Percentiles rank a stretch among this genome's conserved stretches.
Conservation (phyloP, 2,888 invertebrate species). For the Cheilosia variabilis region DNA sequence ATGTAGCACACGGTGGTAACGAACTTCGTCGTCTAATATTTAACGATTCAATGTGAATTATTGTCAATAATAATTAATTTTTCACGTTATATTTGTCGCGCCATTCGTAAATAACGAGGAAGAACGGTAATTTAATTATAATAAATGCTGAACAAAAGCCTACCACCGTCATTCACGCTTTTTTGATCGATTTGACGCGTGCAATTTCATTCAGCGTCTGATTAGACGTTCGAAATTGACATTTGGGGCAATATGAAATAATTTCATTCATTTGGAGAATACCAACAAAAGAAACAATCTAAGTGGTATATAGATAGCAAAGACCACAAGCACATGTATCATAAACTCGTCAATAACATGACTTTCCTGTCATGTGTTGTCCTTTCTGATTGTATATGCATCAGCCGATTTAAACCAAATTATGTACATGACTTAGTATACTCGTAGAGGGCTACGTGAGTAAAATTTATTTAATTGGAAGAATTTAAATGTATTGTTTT, state of each 20-base stretch:
- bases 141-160: not conserved
- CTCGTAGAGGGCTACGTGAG: no score
- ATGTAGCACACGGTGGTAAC: conserved; percentile 37
- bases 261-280: no score
- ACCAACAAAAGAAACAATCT: no score
- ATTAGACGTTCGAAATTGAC: not conserved
- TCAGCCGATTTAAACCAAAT: no score
- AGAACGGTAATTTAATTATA: not conserved
- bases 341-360: no score
- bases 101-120: conserved; percentile 1
- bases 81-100: not conserved
- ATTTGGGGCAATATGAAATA: no score
- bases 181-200: not conserved
- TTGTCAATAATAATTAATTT: conserved; percentile 12
- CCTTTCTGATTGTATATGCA: no score
- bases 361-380: no score
- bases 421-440: no score
- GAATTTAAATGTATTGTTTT: not conserved
- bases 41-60: conserved; percentile 40
- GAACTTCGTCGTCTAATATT: conserved; percentile 29
- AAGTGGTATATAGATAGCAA: no score
- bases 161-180: not conserved
- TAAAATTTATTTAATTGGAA: not conserved
- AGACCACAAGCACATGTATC: no score
- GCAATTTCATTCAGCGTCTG: not conserved